Base-by-base conservation (phyloP, 2,888 invertebrate genomes). In the Stenchaetothrips biformis region DNA sequence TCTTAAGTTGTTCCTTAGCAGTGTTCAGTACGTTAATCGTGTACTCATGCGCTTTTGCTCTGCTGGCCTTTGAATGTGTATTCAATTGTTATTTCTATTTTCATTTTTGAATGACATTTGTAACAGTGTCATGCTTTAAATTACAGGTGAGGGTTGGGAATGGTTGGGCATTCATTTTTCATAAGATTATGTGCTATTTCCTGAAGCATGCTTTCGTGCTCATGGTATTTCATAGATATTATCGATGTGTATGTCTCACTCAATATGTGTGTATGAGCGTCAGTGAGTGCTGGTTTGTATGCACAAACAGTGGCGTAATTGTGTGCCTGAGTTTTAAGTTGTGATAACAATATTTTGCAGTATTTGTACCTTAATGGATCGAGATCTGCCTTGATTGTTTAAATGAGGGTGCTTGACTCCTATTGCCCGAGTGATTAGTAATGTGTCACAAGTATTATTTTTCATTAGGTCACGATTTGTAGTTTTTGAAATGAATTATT, bases 401-500 rank as follows among this genome's bases (percentile, higher is more conserved):
- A 74, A 25, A 74, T 74, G 25, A 25, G 8, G 6, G 25, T 25
- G 67, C 67, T 25, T 21, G 11, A 74, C 11, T 21, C 67, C 67
- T 25, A 11, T 9, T 25, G 67, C 67, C 67, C 67, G 25, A 74
- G 67, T 25, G 67, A 74, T 74, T 74, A 25, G 25, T 21, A 74
- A 25, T 74, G 11, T 74, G 67, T 74, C 67, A 74, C 67, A 74
- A 74, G 67, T 74, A 74, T 74, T 74, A 74, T 74, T 25, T 74
- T 74, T 4, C 21, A 25, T 74, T 74, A 74, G 25, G 11, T 11
- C 25, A 2, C 25, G 67, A 74, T 74, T 37, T 37, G 2, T 37
- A 37, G 37, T 37, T 37, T 37, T 37, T 37, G 37, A 37, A 25
- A 25, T 74, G 25, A 21, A 74, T 8, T 74, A 74, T 74, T 21